Evolutionary conservation across 2,888 invertebrate species (phyloP), one percentile per base, ranked within the genome.

Genomic region (Panorpa germanica): DNA sequence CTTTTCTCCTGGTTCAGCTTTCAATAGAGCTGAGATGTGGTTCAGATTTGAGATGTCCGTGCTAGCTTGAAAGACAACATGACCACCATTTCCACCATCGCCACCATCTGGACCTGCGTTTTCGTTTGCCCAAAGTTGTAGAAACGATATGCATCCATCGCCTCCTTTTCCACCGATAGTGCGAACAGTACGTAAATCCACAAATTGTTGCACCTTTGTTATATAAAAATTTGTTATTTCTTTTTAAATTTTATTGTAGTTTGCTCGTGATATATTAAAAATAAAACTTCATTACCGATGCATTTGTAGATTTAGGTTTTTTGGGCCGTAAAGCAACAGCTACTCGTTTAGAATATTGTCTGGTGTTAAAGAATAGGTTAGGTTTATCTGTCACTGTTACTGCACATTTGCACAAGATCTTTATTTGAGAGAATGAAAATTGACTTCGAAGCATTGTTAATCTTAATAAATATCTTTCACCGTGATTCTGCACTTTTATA

Each of bases 21-120:
- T 52, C 3, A 70, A 44, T 8, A 74, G 50, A 0, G 68, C 46
- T 2, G 52, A 47, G 24, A 88, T 49, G 44, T 76, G 65, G 35
- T 66, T 64, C 14, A 93, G 59, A 42, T 83, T 80, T 38, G 64
- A 76, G 1, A 74, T 59, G 31, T 72, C 60, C 17, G 52, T 50
- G 0, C 66, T 60, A 0, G 83, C 78, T 70, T 67, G 58, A 38
- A 95, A 78, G 32, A 95, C 66, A 2, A 96, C 77, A 56, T 96
- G 95, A 0, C 86, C 95, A 1, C 95, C 95, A 47, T 82, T 70
- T 0, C 98, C 98, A 0, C 96, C 98, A 51, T 96, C 90, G 0
- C 95, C 96, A 0, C 93, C 95, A 52, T 90, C 85, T 0, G 93
- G 95, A 0, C 95, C 95, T 0, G 86, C 96, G 33, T 63, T 65